Evolutionary conservation across 1,140 invertebrate genomes (phyloP).

Genomic region (Apis florea): DNA sequence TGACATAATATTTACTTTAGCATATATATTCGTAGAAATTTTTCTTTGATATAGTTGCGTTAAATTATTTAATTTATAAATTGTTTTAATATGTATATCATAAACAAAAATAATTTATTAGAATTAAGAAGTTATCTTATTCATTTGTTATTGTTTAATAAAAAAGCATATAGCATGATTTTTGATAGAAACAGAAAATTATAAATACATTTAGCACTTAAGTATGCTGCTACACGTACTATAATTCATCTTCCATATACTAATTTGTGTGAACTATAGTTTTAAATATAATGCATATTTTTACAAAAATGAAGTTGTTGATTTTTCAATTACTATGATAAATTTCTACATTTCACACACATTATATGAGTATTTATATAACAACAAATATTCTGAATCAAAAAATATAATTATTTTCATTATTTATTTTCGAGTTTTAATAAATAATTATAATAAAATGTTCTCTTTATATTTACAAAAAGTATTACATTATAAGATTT

Average conservation of each 20-base stretch:
- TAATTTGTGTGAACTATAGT: slow-evolving; percentile 34
- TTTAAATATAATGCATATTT: slow-evolving; percentile 49
- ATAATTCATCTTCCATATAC: slow-evolving; percentile 19
- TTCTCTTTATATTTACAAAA: slow-evolving; percentile 36
- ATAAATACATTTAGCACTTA: background rate
- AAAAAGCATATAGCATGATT: slow-evolving; percentile 5
- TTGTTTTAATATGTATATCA: slow-evolving; percentile 7
- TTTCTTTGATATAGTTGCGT: background rate
- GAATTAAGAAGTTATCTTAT: slow-evolving; percentile 35
- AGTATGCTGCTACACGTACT: slow-evolving; percentile 7
- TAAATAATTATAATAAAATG: slow-evolving; percentile 11
- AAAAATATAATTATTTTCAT: background rate
- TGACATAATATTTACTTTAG: slow-evolving; percentile 3
- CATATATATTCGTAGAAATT: slow-evolving; percentile 8
- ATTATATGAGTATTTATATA: background rate
- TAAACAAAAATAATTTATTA: slow-evolving; percentile 40
- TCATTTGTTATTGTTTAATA: slow-evolving; percentile 46
- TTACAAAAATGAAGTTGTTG: slow-evolving; percentile 44
- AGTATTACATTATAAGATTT: background rate
- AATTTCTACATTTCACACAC: slow-evolving; percentile 7
- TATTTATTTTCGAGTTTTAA: slow-evolving; percentile 1
- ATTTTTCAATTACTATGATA: slow-evolving; percentile 26
- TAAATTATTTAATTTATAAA: slow-evolving; percentile 34
- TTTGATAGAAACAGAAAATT: slow-evolving; percentile 4
- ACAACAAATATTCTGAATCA: background rate